Evolutionary conservation across 1,140 invertebrate genomes (phyloP), one percentile per base, ranked within the genome.

Genomic region (Drosophila kikkawai): DNA sequence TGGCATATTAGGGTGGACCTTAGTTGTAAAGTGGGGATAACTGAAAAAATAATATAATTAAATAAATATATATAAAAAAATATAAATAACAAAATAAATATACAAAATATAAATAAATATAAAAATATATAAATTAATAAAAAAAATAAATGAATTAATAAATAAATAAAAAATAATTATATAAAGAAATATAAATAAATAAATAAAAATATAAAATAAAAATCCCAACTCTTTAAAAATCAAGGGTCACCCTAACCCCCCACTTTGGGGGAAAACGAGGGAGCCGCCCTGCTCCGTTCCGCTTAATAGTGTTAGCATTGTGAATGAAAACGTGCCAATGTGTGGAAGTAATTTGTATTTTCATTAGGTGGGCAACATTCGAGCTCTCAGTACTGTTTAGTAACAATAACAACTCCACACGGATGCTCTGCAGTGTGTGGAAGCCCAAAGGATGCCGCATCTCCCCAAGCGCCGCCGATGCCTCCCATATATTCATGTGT

Each of bases 291-390:
- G 32, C 32, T 36, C 26, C 58, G 12, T 63, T 48, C 26, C n/a
- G 34, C 69, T 26, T 71, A 73, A 73, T 61, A 58, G 70, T 63
- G 57, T 75, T 79, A 41, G 60, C 66, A 55, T 59, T 78, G 73
- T 79, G 42, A 60, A 34, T 36, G 51, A 44, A 45, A 64, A 79
- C 75, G 81, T 83, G 80, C 69, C 81, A 82, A 75, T 83, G 70
- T 79, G 75, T 77, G 80, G 70, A 79, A 79, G 81, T 79, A 83
- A 83, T 83, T 83, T 79, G 80, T 79, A 69, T 79, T 83, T 82
- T 83, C 81, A 82, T 82, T 83, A 82, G 71, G 78, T 75, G 67
- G 61, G 61, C 45, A 58, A 55, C 61, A 74, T 79, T 79, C 78
- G 44, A 77, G 45, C 64, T 77, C 64, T 44, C 50, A 37, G 22